These are phyloP conservation scores for Dasypus novemcinctus DNA, from an alignment of 2,113 vertebrate genomes.

Conservation along the genomic window DNA sequence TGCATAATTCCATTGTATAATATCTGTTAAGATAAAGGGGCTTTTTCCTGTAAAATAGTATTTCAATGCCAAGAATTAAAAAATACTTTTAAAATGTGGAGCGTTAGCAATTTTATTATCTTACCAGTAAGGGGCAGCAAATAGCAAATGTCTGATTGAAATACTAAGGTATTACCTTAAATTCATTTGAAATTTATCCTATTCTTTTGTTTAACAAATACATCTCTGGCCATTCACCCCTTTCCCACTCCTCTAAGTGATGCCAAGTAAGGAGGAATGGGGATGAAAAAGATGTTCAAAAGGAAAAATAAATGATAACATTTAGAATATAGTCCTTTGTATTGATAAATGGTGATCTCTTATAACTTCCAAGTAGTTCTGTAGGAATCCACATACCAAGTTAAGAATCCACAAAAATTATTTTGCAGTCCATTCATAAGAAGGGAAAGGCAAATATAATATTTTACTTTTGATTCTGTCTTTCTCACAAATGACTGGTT, in stretches of 20 bases:
- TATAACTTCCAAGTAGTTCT: background rate
- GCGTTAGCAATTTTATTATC: slow-evolving; percentile 59
- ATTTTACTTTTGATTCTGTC: background rate
- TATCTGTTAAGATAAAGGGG: background rate
- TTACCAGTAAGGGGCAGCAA: slow-evolving; percentile 79
- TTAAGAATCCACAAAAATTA: background rate
- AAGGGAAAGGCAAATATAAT: background rate
- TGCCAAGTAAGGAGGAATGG: background rate
- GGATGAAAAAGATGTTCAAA: background rate
- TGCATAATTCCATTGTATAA: background rate
- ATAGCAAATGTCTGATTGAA: slow-evolving; percentile 64
- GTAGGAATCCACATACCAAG: background rate
- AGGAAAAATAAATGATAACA: background rate
- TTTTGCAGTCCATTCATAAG: background rate
- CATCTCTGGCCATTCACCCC: background rate
- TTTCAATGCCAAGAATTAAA: background rate
- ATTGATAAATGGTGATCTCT: background rate
- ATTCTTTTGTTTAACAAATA: background rate
- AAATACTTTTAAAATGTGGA: slow-evolving; percentile 21
- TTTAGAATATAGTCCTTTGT: slow-evolving; percentile 9
- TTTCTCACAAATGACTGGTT: background rate
- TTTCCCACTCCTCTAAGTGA: background rate
- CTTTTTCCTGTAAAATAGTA: slow-evolving; percentile 34
- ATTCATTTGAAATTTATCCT: background rate
- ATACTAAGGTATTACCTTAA: background rate